phyloP scores from a whole-genome alignment of 92 coral and sea anemone species.

The Micromussa lordhowensis region DNA sequence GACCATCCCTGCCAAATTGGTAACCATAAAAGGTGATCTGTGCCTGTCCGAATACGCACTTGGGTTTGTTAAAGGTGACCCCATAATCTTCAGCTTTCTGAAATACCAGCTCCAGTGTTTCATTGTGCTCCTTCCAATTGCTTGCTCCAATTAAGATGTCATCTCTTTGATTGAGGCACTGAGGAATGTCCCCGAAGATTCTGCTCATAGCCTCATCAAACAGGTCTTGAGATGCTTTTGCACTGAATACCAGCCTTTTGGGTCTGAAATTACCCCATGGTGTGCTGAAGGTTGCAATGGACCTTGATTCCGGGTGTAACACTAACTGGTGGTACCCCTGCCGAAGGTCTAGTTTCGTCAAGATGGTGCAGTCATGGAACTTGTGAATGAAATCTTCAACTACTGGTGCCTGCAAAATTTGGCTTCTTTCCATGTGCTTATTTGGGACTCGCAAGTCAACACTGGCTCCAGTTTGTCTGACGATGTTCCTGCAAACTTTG shows the following conservation, averaged over 20 bases:
- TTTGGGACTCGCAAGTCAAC: no score
- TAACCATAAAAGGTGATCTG: slow-evolving; percentile 58
- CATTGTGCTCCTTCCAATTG: no score
- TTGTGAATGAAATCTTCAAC: no score
- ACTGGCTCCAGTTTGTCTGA: no score
- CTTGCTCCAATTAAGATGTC: slow-evolving; percentile 16
- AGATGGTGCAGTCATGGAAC: no score
- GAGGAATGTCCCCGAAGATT: slow-evolving; percentile 58
- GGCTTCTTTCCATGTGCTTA: no score
- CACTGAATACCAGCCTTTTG: slow-evolving; percentile 67
- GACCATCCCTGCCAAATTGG: slow-evolving; percentile 21
- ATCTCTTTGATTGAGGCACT: slow-evolving; percentile 33
- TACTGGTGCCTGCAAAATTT: no score
- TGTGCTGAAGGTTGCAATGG: slow-evolving; percentile 66
- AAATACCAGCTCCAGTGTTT: no score
- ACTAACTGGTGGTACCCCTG: slow-evolving; percentile 67
- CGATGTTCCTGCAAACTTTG: no score
- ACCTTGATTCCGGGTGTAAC: slow-evolving; percentile 60
- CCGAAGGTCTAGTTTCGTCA: slow-evolving; percentile 60
- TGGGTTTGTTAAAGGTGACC: slow-evolving; percentile 34
- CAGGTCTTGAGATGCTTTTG: slow-evolving; percentile 67
- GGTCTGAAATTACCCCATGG: no score
- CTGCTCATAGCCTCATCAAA: slow-evolving; percentile 70
- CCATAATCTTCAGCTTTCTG: no score
- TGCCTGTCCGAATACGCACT: slow-evolving; percentile 40